Conservation (phyloP, 2,888 invertebrate genomes). For the Atherix ibis region DNA sequence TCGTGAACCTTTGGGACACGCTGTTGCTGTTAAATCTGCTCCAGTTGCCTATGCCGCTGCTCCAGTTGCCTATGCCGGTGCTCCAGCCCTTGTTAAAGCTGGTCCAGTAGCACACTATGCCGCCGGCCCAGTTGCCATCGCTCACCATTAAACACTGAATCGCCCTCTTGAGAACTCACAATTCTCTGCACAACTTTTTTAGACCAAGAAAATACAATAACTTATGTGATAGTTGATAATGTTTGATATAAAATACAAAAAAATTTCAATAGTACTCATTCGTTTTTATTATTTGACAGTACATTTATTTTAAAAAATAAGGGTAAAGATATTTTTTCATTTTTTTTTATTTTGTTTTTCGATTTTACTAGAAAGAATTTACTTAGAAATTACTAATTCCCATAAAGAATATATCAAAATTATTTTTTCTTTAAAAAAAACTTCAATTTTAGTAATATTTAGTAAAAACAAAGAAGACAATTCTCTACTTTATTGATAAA, state of each 20-base stretch:
- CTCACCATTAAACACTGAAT: constrained; percentile 5
- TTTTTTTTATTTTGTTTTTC: too few relatives aligned
- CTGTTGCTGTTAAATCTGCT: not conserved
- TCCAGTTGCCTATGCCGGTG: constrained; percentile 7
- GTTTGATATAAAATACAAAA: constrained; percentile 5
- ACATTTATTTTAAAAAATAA: too few relatives aligned
- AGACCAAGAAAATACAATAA: not conserved
- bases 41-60: constrained; percentile 5
- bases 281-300: too few relatives aligned
- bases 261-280: constrained; percentile 3
- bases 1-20: constrained; percentile 13
- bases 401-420: too few relatives aligned
- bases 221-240: constrained; percentile 4
- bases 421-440: too few relatives aligned
- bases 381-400: too few relatives aligned
- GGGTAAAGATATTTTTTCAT: too few relatives aligned
- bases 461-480: too few relatives aligned
- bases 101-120: constrained; percentile 11
- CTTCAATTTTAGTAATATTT: too few relatives aligned
- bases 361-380: too few relatives aligned
- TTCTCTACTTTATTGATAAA: too few relatives aligned
- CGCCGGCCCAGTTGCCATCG: constrained; percentile 1
- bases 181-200: not conserved
- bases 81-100: constrained; percentile 1
- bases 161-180: constrained; percentile 2